Evolutionary conservation across 2,888 invertebrate species (phyloP), one percentile per base, ranked within the genome.

Genomic region (Neuroscelio doddi): DNA sequence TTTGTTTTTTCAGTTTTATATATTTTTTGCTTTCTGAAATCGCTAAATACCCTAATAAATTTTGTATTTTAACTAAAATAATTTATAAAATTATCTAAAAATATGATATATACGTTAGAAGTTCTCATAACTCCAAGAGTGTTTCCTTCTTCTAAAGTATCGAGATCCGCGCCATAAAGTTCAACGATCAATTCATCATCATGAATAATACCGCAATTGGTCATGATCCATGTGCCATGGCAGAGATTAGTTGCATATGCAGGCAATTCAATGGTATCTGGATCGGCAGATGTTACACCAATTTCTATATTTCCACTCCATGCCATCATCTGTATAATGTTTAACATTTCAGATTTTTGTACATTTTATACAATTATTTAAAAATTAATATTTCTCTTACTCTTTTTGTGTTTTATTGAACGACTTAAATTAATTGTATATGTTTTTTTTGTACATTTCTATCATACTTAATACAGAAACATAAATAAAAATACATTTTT

Each of bases 171-270:
- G 10, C 95, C 96, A 85, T 96, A 96, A 21, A 91, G 90, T 82
- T 95, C 94, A 27, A 93, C 87, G 55, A 94, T 85, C 41, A 93
- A 91, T 21, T 91, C 88, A 1, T 96, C 96, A 86, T 97, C 94
- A 80, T 92, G 92, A 16, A 95, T 88, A 49, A 97, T 90, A 30
- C 94, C 93, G 69, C 90, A 92, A 17, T 95, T 94, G 1, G 95
- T 93, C 92, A 97, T 92, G 45, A 96, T 90, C 97, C 96, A 97
- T 66, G 94, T 92, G 68, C 93, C 92, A 77, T 91, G 90, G 69
- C 90, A 90, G 81, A 92, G 89, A 77, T 93, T 93, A 8, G 92
- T 91, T 5, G 94, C 93, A 79, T 92, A 93, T 4, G 92, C 90
- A 27, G 92, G 91, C 71, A 92, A 85, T 66, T 90, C 90, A 64